Evolutionary conservation across 2,113 vertebrate species (phyloP).

Genomic region (Channa argus): DNA sequence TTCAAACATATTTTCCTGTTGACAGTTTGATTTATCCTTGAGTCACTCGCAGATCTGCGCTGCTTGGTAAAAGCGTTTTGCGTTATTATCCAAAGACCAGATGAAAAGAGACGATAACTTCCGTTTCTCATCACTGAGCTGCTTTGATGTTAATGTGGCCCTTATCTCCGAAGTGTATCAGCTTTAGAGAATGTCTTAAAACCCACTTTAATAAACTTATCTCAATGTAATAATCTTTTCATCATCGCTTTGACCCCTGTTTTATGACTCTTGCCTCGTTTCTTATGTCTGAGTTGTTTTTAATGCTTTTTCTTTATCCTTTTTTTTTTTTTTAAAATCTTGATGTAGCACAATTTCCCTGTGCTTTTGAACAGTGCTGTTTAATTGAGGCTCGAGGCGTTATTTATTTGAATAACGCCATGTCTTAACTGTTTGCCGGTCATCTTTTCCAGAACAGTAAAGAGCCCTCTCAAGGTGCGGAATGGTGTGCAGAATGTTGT

Average conservation of each 20-base stretch:
- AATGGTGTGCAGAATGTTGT: constrained; percentile 70
- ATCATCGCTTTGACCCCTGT: constrained; percentile 44
- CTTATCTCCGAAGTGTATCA: constrained; percentile 38
- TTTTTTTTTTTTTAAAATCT: not conserved
- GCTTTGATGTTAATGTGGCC: constrained; percentile 53
- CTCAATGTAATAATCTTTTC: constrained; percentile 42
- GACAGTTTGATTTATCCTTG: constrained; percentile 19
- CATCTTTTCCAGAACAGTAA: constrained; percentile 54
- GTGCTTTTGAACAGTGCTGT: not conserved
- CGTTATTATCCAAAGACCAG: constrained; percentile 18
- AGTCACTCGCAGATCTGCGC: not conserved
- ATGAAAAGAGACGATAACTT: constrained; percentile 9
- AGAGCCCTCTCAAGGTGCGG: constrained; percentile 84
- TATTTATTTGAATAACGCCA: not conserved
- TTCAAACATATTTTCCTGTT: constrained; percentile 1
- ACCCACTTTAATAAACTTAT: constrained; percentile 40
- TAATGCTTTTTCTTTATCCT: constrained; percentile 17
- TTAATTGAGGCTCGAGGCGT: not conserved
- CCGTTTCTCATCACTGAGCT: constrained; percentile 32
- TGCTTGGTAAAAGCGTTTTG: constrained; percentile 21
- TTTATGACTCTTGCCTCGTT: constrained; percentile 22
- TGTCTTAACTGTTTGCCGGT: not conserved
- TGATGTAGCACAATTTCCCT: not conserved
- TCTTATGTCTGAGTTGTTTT: constrained; percentile 15
- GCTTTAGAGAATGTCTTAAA: constrained; percentile 50